These are phyloP conservation scores for Clamator glandarius DNA, from an alignment of 2,797 vertebrate genomes.

Conservation along the genomic window DNA sequence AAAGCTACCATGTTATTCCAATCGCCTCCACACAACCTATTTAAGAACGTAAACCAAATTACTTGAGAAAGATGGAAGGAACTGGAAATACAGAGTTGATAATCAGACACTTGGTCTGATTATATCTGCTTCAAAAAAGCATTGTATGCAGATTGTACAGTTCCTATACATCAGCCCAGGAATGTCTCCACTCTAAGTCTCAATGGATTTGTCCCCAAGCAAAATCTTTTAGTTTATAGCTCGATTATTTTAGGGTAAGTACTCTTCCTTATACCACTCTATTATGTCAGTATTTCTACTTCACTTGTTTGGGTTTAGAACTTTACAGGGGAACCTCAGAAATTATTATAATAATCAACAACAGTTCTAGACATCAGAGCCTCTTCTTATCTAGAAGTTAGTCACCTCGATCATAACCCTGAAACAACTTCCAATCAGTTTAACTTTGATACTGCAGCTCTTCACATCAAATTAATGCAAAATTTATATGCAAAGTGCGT, in stretches of 20 bases:
- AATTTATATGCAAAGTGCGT: background rate
- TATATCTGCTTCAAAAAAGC: background rate
- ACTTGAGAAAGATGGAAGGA: background rate
- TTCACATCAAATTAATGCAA: background rate
- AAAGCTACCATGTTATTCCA: background rate
- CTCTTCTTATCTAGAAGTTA: background rate
- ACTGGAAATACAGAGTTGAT: background rate
- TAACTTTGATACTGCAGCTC: background rate
- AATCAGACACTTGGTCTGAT: background rate
- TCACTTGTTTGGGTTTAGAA: background rate
- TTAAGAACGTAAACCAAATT: background rate
- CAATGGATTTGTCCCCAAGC: background rate
- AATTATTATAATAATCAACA: background rate
- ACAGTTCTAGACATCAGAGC: background rate
- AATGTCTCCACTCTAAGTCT: background rate
- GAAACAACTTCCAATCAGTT: background rate
- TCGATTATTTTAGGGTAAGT: background rate
- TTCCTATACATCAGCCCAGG: background rate
- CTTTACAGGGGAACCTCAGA: background rate
- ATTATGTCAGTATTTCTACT: background rate
- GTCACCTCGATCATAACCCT: background rate
- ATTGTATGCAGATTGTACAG: background rate
- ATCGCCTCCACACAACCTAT: background rate
- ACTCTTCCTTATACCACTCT: background rate
- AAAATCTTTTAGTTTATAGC: background rate